Evolutionary conservation across 1,140 invertebrate genomes (phyloP).

Genomic region (Callitettix versicolor): DNA sequence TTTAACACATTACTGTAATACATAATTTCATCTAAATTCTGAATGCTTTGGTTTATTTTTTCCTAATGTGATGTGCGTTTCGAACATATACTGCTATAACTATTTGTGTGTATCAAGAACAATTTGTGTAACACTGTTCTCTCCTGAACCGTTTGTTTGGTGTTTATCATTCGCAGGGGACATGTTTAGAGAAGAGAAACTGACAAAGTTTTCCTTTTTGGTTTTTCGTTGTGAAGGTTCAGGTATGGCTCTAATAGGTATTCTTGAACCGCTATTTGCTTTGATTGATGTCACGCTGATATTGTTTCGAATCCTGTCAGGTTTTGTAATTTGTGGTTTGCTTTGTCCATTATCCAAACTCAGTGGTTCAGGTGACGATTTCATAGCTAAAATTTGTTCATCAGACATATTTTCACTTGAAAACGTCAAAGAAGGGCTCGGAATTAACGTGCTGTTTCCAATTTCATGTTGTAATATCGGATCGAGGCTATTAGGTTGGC

Average conservation of each 20-base stretch:
- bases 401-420: slow-evolving; percentile 22
- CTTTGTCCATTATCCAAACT: slow-evolving; percentile 8
- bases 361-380: slow-evolving; percentile 16
- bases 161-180: slow-evolving; percentile 12
- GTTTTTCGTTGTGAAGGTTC: slow-evolving; percentile 16
- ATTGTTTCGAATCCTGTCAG: slow-evolving; percentile 13
- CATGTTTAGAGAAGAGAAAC: slow-evolving; percentile 16
- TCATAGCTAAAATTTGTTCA: slow-evolving; percentile 22
- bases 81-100: not conserved
- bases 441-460: not conserved
- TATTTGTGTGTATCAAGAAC: slow-evolving; percentile 15
- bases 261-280: slow-evolving; percentile 17
- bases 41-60: too few relatives aligned
- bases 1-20: too few relatives aligned
- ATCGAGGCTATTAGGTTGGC: slow-evolving; percentile 15
- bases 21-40: too few relatives aligned
- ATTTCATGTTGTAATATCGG: slow-evolving; percentile 5
- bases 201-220: slow-evolving; percentile 11
- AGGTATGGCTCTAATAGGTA: slow-evolving; percentile 18
- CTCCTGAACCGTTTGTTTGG: slow-evolving; percentile 9
- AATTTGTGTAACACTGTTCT: slow-evolving; percentile 17
- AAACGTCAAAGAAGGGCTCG: slow-evolving; percentile 1
- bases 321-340: slow-evolving; percentile 9
- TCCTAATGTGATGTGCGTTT: too few relatives aligned
- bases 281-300: slow-evolving; percentile 19